A percentile compares a stretch with the other conserved stretches of the same genome.
phyloP scores from a whole-genome alignment of 1,140 invertebrate genomes.

The Drosophila rufa region DNA sequence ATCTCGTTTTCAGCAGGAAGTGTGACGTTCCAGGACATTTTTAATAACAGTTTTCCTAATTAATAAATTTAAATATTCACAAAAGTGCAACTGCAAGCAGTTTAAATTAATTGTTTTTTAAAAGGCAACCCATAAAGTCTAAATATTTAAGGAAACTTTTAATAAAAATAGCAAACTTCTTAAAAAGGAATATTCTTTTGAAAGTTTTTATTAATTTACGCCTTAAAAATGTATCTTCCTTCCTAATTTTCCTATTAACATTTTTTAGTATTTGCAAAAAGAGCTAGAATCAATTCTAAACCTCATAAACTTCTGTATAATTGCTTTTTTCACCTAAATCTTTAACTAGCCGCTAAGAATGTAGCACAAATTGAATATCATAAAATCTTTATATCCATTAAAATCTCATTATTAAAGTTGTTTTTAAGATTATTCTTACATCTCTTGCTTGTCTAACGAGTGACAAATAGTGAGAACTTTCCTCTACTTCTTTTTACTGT shows the following conservation, averaged over 20 bases:
- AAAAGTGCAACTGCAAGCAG: too few species aligned
- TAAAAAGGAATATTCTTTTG: too few species aligned
- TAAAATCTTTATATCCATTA: neutral
- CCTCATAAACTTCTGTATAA: neutral
- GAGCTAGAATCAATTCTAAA: neutral
- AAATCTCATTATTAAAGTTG: neutral
- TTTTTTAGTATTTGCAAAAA: neutral
- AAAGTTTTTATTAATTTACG: too few species aligned
- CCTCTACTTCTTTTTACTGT: slow-evolving; percentile 11
- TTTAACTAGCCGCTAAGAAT: neutral
- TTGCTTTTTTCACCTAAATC: neutral
- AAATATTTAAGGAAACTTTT: too few species aligned
- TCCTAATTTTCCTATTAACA: neutral
- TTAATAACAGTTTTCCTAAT: too few species aligned
- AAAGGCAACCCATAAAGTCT: too few species aligned
- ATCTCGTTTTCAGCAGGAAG: slow-evolving; percentile 3
- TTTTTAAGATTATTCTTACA: neutral
- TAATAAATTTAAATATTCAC: too few species aligned
- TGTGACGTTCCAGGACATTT: neutral
- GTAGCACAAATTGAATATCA: neutral
- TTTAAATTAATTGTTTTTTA: too few species aligned
- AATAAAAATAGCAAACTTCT: too few species aligned
- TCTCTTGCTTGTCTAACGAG: neutral
- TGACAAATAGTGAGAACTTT: slow-evolving; percentile 49
- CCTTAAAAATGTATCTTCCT: too few species aligned